A percentile compares a stretch with the other conserved stretches of the same genome.
Evolutionary conservation across 2,888 invertebrate species (phyloP).

Genomic region (Leucophenga maculata): DNA sequence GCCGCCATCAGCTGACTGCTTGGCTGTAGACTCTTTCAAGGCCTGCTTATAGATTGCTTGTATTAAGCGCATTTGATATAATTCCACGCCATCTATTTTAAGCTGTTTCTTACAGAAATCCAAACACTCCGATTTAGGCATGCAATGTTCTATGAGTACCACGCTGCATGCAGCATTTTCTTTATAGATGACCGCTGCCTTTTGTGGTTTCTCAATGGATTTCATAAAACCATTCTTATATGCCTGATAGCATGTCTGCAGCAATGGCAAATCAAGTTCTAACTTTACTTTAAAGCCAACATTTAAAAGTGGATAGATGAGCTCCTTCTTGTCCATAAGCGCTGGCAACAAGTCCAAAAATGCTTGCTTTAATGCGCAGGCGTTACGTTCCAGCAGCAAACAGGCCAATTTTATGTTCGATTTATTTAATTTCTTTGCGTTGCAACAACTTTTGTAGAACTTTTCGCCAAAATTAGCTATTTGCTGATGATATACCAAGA

Average conservation of each 20-base stretch:
- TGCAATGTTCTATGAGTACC: slow-evolving; percentile 76
- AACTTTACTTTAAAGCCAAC: slow-evolving; percentile 69
- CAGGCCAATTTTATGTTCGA: slow-evolving; percentile 76
- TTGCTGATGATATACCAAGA: slow-evolving; percentile 77
- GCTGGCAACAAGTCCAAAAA: slow-evolving; percentile 62
- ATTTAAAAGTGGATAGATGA: slow-evolving; percentile 78
- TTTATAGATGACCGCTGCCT: slow-evolving; percentile 78
- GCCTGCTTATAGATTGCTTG: slow-evolving; percentile 75
- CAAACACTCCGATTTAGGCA: slow-evolving; percentile 75
- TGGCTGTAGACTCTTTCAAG: slow-evolving; percentile 61
- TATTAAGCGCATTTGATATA: slow-evolving; percentile 76
- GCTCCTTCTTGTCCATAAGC: slow-evolving; percentile 75
- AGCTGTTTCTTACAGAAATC: slow-evolving; percentile 76
- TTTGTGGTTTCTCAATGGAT: slow-evolving; percentile 80
- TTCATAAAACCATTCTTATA: slow-evolving; percentile 78
- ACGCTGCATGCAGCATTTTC: slow-evolving; percentile 76
- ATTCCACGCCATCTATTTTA: slow-evolving; percentile 77
- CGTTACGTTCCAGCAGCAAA: slow-evolving; percentile 74
- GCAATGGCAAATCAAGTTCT: slow-evolving; percentile 70
- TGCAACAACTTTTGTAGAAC: slow-evolving; percentile 75
- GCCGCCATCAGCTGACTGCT: slow-evolving; percentile 38
- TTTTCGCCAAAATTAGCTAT: slow-evolving; percentile 74
- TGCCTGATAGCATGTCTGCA: slow-evolving; percentile 75
- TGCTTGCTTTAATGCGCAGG: slow-evolving; percentile 30
- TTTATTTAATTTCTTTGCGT: slow-evolving; percentile 74